Evolutionary conservation across 2,113 vertebrate genomes (phyloP), one percentile per base, ranked within the genome.

Genomic region (Desmodus rotundus): DNA sequence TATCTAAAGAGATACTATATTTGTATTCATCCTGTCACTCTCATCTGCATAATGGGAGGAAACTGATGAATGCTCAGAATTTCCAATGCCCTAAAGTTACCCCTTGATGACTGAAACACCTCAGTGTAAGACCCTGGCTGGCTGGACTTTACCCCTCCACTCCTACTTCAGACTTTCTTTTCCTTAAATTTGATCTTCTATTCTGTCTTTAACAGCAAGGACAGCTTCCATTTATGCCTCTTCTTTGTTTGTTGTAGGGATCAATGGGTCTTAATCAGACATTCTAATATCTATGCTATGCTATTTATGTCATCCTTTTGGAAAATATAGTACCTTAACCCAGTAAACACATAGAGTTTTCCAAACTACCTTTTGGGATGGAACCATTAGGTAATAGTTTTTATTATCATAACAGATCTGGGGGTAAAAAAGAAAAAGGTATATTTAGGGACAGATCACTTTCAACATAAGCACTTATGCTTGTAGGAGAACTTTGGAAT

Each of bases 401-500:
- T 92, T 80, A 61, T 81, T 83, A 50, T 70, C 43, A 73, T 33
- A 83, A 31, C 28, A 83, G 31, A 77, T 56, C 73, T 87, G 24
- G 26, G 19, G 26, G 24, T 89, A 86, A 96, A 93, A 43, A 73
- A 50, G 61, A 72, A 26, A 67, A 93, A 78, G 7, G 3, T 94
- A 2, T 92, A 68, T 63, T 92, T 89, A 80, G 33, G 5, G 19
- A 17, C 84, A 93, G 14, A 38, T 96, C n/a, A 72, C 72, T 86
- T 93, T 96, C 52, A 50, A 17, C 52, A 56, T 77, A 38, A 68
- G 19, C 33, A 87, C 33, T 80, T 70, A 31, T 76, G 14, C 63
- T 81, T 94, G 1, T 63, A 80, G 24, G 61, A 91, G 43, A 92
- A 93, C 24, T 83, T 41, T 96, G 28, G 77, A 92, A 92, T 97